Evolutionary conservation across 2,113 vertebrate genomes (phyloP).

Genomic region (Clinocottus analis): DNA sequence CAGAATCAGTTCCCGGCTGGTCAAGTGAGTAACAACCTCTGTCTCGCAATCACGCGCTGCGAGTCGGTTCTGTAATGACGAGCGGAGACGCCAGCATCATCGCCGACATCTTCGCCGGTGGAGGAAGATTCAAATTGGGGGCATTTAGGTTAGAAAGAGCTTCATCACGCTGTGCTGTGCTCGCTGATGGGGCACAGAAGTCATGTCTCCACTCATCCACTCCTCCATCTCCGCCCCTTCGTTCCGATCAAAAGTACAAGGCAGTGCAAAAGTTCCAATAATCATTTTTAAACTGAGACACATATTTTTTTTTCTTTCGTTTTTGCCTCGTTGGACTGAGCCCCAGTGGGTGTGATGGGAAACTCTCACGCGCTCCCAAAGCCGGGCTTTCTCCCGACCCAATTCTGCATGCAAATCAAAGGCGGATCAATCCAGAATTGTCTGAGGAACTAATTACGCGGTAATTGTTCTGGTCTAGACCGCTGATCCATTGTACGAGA

Average conservation of each 20-base stretch:
- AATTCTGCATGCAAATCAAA: slow-evolving; percentile 71
- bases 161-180: slow-evolving; percentile 9
- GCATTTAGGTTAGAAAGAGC: slow-evolving; percentile 46
- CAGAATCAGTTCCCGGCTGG: slow-evolving; percentile 53
- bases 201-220: slow-evolving; percentile 39
- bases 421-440: slow-evolving; percentile 66
- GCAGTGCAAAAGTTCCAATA: slow-evolving; percentile 37
- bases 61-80: slow-evolving; percentile 25
- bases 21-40: slow-evolving; percentile 58
- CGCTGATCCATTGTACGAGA: slow-evolving; percentile 60
- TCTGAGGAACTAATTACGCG: slow-evolving; percentile 78
- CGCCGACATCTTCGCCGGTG: slow-evolving; percentile 33
- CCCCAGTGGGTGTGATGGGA: slow-evolving; percentile 6
- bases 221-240: neutral
- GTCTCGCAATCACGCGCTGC: slow-evolving; percentile 50
- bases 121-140: slow-evolving; percentile 57
- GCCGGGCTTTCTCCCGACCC: slow-evolving; percentile 31
- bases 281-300: neutral
- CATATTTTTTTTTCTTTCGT: too few relatives aligned
- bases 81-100: too few relatives aligned
- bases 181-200: slow-evolving; percentile 18
- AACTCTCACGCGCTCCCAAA: slow-evolving; percentile 33
- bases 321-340: slow-evolving; percentile 35
- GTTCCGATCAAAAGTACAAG: neutral
- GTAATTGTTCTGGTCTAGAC: slow-evolving; percentile 77